These are phyloP conservation scores for Sarcophaga carnaria DNA, from an alignment of 2,888 invertebrate species.

Conservation along the genomic window DNA sequence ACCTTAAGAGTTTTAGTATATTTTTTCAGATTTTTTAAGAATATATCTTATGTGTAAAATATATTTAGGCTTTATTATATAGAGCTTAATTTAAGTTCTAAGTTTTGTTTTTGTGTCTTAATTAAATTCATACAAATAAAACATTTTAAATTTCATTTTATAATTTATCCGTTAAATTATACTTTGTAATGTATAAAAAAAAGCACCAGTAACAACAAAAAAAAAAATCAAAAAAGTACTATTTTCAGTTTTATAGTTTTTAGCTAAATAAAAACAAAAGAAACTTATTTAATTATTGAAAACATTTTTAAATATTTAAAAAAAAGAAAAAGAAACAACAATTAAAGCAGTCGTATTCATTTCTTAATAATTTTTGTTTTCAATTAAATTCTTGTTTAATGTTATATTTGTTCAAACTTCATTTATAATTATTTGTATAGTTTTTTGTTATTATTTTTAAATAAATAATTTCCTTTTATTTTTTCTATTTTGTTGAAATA, in stretches of 20 bases:
- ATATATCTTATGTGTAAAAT: neutral
- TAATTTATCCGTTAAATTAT: conserved; percentile 32
- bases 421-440: conserved; percentile 17
- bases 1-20: neutral
- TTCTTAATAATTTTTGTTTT: conserved; percentile 57
- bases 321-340: conserved; percentile 45
- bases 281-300: conserved; percentile 37
- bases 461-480: neutral
- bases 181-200: conserved; percentile 61
- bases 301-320: neutral
- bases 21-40: conserved; percentile 8
- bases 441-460: conserved; percentile 1
- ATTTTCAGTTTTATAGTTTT: conserved; percentile 70
- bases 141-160: conserved; percentile 50
- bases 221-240: conserved; percentile 54
- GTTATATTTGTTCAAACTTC: neutral
- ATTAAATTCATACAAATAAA: conserved; percentile 43
- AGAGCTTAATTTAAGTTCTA: conserved; percentile 18
- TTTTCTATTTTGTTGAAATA: neutral
- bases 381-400: neutral
- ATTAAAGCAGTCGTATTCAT: conserved; percentile 60
- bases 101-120: conserved; percentile 3
- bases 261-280: conserved; percentile 61
- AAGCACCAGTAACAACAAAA: conserved; percentile 52
- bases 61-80: neutral